A percentile compares a stretch with the other conserved stretches of the same genome.
Conservation (phyloP, 2,797 vertebrate genomes). For the Periparus ater region DNA sequence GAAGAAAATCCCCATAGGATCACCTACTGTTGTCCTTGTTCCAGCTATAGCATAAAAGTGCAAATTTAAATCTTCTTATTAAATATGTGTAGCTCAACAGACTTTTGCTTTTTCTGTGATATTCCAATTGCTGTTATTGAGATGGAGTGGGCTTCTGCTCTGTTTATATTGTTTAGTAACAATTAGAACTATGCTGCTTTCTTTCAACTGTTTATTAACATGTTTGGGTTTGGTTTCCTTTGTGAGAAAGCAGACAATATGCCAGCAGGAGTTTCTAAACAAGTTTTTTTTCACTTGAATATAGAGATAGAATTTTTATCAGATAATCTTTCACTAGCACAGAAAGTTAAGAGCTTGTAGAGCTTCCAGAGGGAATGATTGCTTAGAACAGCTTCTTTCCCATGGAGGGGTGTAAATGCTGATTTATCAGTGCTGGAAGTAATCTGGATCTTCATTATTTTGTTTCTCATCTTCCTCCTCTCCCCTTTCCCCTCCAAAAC, state of each 20-base stretch:
- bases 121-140: neutral
- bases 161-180: neutral
- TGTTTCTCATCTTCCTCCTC: neutral
- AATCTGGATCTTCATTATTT: neutral
- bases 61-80: neutral
- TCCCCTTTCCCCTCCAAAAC: neutral
- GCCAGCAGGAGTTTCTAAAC: neutral
- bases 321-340: neutral
- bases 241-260: neutral
- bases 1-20: neutral
- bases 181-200: neutral
- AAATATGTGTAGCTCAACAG: neutral
- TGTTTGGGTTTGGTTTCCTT: neutral
- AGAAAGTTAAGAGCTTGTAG: neutral
- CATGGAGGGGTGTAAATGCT: neutral
- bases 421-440: neutral
- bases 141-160: neutral
- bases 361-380: neutral
- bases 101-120: neutral
- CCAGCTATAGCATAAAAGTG: neutral
- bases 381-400: neutral
- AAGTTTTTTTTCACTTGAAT: neutral
- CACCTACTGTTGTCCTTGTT: neutral
- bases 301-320: neutral
- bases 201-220: neutral